Conservation (phyloP, 1,140 invertebrate species). For the Tyrophagus putrescentiae region DNA sequence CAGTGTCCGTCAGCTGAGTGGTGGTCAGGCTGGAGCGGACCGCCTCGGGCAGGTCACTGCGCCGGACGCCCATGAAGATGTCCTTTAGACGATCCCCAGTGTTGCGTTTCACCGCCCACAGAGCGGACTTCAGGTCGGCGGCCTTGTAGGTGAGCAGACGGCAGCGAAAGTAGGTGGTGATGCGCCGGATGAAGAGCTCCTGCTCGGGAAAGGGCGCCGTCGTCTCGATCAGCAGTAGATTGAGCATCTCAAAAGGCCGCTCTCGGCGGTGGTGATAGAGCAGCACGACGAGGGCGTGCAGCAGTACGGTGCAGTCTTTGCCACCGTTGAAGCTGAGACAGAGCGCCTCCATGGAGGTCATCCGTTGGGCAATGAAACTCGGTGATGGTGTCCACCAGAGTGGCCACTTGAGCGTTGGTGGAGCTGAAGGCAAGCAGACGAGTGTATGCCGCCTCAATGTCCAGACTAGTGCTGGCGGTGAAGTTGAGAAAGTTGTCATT, state of each 20-base stretch:
- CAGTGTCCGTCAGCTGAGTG: conserved; percentile 40
- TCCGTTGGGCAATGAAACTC: not conserved
- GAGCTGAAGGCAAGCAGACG: not conserved
- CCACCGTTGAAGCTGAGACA: conserved; percentile 91
- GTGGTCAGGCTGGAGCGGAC: not conserved
- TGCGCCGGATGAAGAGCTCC: conserved; percentile 60
- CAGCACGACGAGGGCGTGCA: conserved; percentile 56
- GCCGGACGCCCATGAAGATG: conserved; percentile 70
- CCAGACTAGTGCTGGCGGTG: not conserved
- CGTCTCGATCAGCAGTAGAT: conserved; percentile 56
- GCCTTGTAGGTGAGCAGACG: conserved; percentile 50
- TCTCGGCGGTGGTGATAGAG: conserved; percentile 31
- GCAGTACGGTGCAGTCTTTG: conserved; percentile 83
- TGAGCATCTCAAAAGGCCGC: conserved; percentile 34
- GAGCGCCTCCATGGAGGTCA: conserved; percentile 50
- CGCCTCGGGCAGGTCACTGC: conserved; percentile 47
- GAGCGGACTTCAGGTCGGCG: conserved; percentile 49
- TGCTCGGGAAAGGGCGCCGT: conserved; percentile 66
- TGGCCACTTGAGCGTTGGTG: not conserved
- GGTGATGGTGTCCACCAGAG: not conserved
- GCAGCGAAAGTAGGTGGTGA: conserved; percentile 51
- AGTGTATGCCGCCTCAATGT: not conserved
- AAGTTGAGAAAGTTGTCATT: conserved; percentile 3
- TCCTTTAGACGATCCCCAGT: conserved; percentile 44
- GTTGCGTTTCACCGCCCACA: conserved; percentile 45